phyloP scores from a whole-genome alignment of 1,140 invertebrate genomes.

The Glomeris maerens region DNA sequence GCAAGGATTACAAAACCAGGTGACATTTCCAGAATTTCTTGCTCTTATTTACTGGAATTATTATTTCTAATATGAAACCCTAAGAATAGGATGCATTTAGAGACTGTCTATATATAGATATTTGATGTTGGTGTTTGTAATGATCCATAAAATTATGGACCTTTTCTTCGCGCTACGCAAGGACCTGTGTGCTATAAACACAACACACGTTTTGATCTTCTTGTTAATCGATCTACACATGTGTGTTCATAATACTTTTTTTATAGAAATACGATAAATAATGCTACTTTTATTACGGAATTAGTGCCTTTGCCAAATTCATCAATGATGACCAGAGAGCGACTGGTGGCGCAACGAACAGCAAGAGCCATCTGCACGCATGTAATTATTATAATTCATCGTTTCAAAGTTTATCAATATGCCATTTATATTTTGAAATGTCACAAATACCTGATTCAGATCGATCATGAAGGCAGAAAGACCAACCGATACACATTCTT shows the following conservation, averaged over 20 bases:
- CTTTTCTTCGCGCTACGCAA: neutral
- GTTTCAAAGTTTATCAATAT: neutral
- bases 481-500: constrained; percentile 59
- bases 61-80: no score
- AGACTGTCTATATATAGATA: neutral
- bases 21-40: no score
- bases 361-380: constrained; percentile 49
- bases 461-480: constrained; percentile 76
- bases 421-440: neutral
- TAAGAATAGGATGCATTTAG: no score
- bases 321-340: constrained; percentile 67
- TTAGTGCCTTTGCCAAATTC: constrained; percentile 84
- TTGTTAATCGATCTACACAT: no score
- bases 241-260: neutral
- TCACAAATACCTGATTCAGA: constrained; percentile 50
- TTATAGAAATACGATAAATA: neutral
- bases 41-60: no score
- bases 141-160: neutral
- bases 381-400: neutral
- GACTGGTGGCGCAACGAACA: constrained; percentile 42
- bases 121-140: neutral
- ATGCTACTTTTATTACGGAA: constrained; percentile 30
- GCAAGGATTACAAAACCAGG: neutral
- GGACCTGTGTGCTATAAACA: neutral
- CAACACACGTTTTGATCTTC: neutral